phyloP scores from a whole-genome alignment of 2,797 vertebrate species.

The Sciurus vulgaris region DNA sequence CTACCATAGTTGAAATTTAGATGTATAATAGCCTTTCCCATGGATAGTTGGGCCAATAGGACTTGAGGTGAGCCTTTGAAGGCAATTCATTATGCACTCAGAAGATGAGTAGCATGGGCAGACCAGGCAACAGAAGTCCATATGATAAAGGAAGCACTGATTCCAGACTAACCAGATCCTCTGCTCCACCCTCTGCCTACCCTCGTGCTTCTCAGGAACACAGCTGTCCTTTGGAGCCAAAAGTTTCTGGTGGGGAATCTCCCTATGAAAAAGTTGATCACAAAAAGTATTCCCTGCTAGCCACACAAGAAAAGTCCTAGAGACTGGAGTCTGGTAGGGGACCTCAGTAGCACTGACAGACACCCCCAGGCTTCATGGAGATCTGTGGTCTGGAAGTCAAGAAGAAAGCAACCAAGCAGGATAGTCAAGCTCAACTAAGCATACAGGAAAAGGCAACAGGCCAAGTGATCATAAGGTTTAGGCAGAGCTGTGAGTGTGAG shows the following conservation, averaged over 20 bases:
- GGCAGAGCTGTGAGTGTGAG: neutral
- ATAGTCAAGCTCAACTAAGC: neutral
- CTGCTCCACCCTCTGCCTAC: neutral
- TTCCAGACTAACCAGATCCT: neutral
- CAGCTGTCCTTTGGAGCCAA: neutral
- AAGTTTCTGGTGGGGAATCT: neutral
- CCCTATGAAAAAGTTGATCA: neutral
- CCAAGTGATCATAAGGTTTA: neutral
- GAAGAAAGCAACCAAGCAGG: neutral
- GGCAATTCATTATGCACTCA: neutral
- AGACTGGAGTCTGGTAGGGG: neutral
- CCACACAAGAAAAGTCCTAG: neutral
- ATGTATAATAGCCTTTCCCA: neutral
- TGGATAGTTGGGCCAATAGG: neutral
- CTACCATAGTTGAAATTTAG: neutral
- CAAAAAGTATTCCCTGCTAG: neutral
- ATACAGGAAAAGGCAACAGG: neutral
- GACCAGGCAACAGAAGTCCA: accelerated
- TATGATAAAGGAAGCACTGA: neutral
- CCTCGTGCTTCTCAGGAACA: neutral
- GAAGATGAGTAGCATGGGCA: neutral
- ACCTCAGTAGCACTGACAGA: neutral
- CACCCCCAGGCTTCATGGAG: neutral
- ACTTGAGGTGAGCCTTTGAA: neutral
- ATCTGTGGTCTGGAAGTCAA: neutral